Base-by-base conservation (phyloP, 2,888 invertebrate species). In the Caenorhabditis sp. region DNA sequence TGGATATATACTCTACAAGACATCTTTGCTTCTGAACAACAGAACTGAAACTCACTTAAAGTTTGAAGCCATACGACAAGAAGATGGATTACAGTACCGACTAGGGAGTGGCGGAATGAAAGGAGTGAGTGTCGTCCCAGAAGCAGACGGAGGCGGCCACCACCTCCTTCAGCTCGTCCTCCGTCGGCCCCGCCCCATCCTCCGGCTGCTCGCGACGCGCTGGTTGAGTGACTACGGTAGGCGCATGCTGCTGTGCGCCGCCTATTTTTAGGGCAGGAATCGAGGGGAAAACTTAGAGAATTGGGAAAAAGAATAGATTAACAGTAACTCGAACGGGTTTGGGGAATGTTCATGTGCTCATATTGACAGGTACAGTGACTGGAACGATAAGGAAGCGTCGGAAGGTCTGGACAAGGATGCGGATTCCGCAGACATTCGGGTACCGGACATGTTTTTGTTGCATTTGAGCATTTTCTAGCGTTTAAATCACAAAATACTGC, bases 171-270 rank as follows among this genome's bases (percentile, higher is more conserved):
- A 61, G 70, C 59, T 70, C 70, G 70, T 70, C 70, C 45, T 70
- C 59, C 52, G n/a, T n/a, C 59, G 59, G 27, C 70, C 27, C 58
- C 70, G 70, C 70, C 70, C 52, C 46, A 35, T 59, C 53, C 46
- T 66, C 22, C 48, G 39, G 66, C 66, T 46, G 55, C 61, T 66
- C 46, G 59, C 39, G 27, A 24, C 61, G 61, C 61, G 66, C 50
- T 74, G 74, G 74, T 74, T 50, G 74, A 59, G 50, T 39, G 65
- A 58, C 58, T 74, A 74, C 74, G 66, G 74, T 74, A 74, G 61
- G 43, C 52, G 26, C 41, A 52, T 70, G 58, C 55, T 66, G 73
- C 71, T 46, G 73, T 73, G 65, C 43, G 43, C 71, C 71, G 71
- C 71, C 71, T 71, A 43, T 39, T 71, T 71, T 56, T 27, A 45